Conservation (phyloP, 2,797 vertebrate genomes). For the Clarias pachynema region DNA sequence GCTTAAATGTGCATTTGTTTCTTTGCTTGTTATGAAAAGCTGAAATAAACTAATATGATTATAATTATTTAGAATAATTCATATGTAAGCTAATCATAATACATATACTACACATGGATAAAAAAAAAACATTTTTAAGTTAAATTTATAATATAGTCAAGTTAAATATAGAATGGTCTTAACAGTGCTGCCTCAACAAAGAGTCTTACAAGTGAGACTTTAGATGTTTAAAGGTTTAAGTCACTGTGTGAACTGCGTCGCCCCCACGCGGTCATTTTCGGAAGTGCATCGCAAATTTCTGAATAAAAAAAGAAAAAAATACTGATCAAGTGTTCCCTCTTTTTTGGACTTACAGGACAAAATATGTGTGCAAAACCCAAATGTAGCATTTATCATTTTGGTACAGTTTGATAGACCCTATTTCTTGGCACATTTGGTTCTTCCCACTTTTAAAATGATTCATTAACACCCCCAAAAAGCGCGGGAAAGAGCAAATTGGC, state of each 20-base stretch:
- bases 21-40: background rate
- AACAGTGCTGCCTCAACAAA: slow-evolving; percentile 21
- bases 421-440: slow-evolving; percentile 63
- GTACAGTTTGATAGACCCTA: slow-evolving; percentile 67
- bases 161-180: background rate
- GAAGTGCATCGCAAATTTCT: slow-evolving; percentile 32
- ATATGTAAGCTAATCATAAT: background rate
- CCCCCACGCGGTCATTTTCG: slow-evolving; percentile 58
- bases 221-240: background rate
- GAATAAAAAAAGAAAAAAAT: background rate
- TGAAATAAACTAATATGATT: background rate
- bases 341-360: slow-evolving; percentile 23
- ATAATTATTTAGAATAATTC: background rate
- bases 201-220: background rate
- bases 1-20: too few species aligned
- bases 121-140: background rate
- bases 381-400: slow-evolving; percentile 58
- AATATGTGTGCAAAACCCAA: slow-evolving; percentile 48
- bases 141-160: background rate
- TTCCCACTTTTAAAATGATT: slow-evolving; percentile 71
- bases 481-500: slow-evolving; percentile 72
- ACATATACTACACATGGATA: background rate
- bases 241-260: slow-evolving; percentile 67
- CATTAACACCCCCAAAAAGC: slow-evolving; percentile 74
- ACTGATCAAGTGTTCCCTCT: background rate